Evolutionary conservation across 2,797 vertebrate species (phyloP), one percentile per base, ranked within the genome.

Genomic region (Xyrichtys novacula): DNA sequence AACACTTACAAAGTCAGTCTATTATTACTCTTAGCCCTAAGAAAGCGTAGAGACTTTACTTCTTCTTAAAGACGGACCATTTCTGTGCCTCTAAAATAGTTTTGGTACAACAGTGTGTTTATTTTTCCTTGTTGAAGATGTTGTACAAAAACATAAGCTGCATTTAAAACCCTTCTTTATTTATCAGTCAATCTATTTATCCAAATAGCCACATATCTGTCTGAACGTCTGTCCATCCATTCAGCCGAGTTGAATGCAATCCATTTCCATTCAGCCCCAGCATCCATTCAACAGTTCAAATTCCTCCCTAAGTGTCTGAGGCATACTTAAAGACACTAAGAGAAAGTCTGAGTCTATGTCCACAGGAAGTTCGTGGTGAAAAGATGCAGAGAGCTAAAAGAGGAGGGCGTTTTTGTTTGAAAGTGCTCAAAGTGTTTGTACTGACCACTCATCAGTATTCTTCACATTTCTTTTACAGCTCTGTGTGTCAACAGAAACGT

Each of bases 391-490:
- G n/a, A n/a, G n/a, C n/a, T n/a, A 16, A 17, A 42, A 29, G 17
- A 19, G 15, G 47, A 26, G 12, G 46, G 15, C 9, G 25, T 42
- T 65, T 76, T 48, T n/a, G n/a, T n/a, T n/a, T n/a, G n/a, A 9
- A 15, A 57, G 50, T 49, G 34, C 55, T 46, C 20, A 11, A 3
- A 15, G 63, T 52, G 71, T 70, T 66, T 57, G 61, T 69, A 47
- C 52, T 85, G 64, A 64, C 64, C 55, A 3, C 43, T 73, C 76
- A 80, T 85, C 68, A 47, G 64, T 66, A 85, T 80, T 75, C 74
- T 40, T 36, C 70, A 47, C 25, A 23, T 34, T 23, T 2, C 31
- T 50, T 11, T 15, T 53, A 12, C 38, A 40, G 38, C 60, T 77
- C 43, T 3, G 19, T 12, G 49, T 40, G 26, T 62, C 65, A 60